Conservation (phyloP, 2,797 vertebrate genomes). For the Mormyrops attenuatus region DNA sequence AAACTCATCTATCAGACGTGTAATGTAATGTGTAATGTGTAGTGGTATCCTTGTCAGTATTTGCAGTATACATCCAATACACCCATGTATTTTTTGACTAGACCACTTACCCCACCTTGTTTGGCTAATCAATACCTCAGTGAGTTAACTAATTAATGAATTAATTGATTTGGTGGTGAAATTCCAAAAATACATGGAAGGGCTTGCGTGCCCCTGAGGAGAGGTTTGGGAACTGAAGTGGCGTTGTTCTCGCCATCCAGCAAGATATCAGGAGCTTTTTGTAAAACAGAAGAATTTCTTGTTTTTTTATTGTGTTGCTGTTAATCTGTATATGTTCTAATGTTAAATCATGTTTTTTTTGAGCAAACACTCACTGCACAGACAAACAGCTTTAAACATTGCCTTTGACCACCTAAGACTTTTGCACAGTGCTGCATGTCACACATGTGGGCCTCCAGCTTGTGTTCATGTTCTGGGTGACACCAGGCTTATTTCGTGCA, state of each 20-base stretch:
- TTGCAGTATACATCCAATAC: background rate
- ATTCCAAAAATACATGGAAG: background rate
- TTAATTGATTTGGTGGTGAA: background rate
- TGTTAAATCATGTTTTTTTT: background rate
- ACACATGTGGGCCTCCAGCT: background rate
- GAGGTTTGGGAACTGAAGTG: background rate
- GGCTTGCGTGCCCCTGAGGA: background rate
- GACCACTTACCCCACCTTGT: background rate
- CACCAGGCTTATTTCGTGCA: conserved; percentile 45
- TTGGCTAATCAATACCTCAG: background rate
- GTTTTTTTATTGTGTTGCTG: background rate
- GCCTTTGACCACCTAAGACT: background rate
- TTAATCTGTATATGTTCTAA: background rate
- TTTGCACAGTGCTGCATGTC: background rate
- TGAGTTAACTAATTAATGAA: background rate
- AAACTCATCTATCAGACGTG: conserved; percentile 62
- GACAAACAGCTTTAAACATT: background rate
- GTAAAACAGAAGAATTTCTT: background rate
- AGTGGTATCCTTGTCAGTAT: background rate
- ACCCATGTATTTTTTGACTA: background rate
- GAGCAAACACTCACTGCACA: background rate
- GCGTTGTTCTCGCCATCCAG: background rate
- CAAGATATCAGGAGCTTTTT: background rate
- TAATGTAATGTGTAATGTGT: background rate
- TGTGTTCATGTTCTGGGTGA: conserved; percentile 38